Evolutionary conservation across 2,888 invertebrate genomes (phyloP).

Genomic region (Sminthurinus aureus): DNA sequence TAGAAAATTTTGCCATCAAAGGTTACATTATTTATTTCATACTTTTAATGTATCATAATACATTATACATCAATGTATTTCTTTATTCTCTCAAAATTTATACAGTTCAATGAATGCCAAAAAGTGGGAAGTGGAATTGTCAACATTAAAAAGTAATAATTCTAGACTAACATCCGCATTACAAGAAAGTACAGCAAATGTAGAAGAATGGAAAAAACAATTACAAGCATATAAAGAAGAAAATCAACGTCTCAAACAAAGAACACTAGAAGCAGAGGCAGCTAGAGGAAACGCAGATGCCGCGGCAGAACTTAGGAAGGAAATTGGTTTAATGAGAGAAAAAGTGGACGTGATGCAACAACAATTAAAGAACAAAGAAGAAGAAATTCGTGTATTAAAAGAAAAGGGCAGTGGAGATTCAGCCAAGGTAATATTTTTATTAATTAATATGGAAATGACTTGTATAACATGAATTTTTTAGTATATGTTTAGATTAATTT

Average conservation of each 20-base stretch:
- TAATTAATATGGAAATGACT: conserved; percentile 60
- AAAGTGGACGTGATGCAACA: conserved; percentile 83
- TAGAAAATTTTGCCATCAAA: no score
- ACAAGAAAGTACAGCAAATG: conserved; percentile 95
- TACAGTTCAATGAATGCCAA: conserved; percentile 94
- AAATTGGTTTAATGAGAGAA: conserved; percentile 75
- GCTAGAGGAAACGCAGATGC: conserved; percentile 73
- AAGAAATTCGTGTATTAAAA: conserved; percentile 74
- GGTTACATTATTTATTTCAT: no score
- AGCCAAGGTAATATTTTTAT: conserved; percentile 60
- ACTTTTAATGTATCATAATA: no score
- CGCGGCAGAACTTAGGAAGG: conserved; percentile 79
- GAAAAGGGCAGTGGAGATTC: conserved; percentile 51
- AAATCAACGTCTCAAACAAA: conserved; percentile 81
- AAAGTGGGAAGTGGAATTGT: conserved; percentile 97
- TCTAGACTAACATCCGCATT: conserved; percentile 92
- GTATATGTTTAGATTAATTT: no score
- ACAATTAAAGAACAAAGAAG: conserved; percentile 82
- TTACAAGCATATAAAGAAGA: conserved; percentile 91
- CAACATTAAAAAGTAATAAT: conserved; percentile 95
- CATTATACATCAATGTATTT: no score
- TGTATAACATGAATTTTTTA: no score
- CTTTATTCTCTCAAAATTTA: conserved; percentile 61
- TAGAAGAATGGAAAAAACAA: conserved; percentile 97
- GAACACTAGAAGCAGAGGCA: conserved; percentile 75